Conservation (phyloP, 2,888 invertebrate species). For the Athetis lepigone region DNA sequence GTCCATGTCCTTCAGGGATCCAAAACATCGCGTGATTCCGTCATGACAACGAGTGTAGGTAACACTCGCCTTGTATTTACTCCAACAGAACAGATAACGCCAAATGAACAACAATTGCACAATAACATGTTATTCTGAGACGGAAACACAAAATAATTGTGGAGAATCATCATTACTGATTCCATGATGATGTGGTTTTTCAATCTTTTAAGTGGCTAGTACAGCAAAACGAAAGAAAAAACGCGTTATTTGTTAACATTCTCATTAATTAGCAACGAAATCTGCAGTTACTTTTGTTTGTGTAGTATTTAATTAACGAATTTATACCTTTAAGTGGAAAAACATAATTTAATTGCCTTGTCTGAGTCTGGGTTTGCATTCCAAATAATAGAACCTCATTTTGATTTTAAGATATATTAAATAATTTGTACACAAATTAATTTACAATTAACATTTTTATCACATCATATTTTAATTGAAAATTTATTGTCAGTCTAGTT, state of each 20-base stretch:
- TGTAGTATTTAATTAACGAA: not conserved
- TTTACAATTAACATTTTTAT: constrained; percentile 5
- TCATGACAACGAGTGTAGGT: constrained; percentile 59
- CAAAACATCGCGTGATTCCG: constrained; percentile 64
- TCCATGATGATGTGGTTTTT: constrained; percentile 41
- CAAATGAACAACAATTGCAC: constrained; percentile 59
- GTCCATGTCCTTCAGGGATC: constrained; percentile 53
- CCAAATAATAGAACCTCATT: not conserved
- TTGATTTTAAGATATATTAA: not conserved
- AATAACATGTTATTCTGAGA: constrained; percentile 63
- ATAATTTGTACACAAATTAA: constrained; percentile 1
- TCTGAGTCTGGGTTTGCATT: not conserved
- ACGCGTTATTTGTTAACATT: constrained; percentile 2
- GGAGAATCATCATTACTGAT: constrained; percentile 42
- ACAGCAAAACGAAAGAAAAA: constrained; percentile 4
- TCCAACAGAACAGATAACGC: constrained; percentile 56
- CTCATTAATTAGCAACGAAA: constrained; percentile 15
- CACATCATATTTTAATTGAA: constrained; percentile 1
- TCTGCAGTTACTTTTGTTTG: not conserved
- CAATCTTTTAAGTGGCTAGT: constrained; percentile 19
- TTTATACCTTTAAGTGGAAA: not conserved
- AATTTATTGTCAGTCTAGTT: constrained; percentile 11
- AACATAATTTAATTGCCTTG: not conserved
- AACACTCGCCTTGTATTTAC: constrained; percentile 56
- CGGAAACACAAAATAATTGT: constrained; percentile 50